Conservation (phyloP, 2,797 vertebrate genomes). For the Chaenodraco wilsoni region DNA sequence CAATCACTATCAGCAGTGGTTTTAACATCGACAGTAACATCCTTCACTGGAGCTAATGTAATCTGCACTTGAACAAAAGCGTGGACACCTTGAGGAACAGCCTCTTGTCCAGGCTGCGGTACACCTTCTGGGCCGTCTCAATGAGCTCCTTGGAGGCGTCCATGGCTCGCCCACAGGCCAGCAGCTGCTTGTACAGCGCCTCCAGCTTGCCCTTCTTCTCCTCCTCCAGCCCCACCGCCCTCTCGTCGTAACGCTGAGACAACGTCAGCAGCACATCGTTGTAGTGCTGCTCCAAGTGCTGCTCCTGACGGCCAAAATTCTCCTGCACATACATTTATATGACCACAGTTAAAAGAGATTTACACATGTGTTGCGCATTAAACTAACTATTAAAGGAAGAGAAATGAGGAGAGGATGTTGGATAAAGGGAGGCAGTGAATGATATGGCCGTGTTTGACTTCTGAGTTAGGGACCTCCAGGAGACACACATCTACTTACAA, state of each 20-base stretch:
- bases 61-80: background rate
- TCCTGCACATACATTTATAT: conserved; percentile 82
- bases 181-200: conserved; percentile 88
- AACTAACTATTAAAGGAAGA: background rate
- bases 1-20: background rate
- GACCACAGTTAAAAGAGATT: background rate
- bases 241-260: conserved; percentile 88
- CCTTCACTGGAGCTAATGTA: background rate
- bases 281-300: conserved; percentile 94
- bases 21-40: background rate
- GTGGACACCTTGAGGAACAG: conserved; percentile 89
- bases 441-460: conserved; percentile 5
- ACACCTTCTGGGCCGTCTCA: conserved; percentile 87
- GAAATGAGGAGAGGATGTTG: background rate
- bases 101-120: conserved; percentile 85
- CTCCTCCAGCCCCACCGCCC: conserved; percentile 85
- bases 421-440: conserved; percentile 1
- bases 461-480: background rate
- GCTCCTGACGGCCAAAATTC: conserved; percentile 93
- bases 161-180: conserved; percentile 89
- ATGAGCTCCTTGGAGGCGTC: conserved; percentile 92
- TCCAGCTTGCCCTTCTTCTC: conserved; percentile 93
- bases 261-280: conserved; percentile 91
- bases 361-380: background rate
- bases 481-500: background rate